Evolutionary conservation across 2,888 invertebrate species (phyloP).

Genomic region (Disparrhopalites patrizii): DNA sequence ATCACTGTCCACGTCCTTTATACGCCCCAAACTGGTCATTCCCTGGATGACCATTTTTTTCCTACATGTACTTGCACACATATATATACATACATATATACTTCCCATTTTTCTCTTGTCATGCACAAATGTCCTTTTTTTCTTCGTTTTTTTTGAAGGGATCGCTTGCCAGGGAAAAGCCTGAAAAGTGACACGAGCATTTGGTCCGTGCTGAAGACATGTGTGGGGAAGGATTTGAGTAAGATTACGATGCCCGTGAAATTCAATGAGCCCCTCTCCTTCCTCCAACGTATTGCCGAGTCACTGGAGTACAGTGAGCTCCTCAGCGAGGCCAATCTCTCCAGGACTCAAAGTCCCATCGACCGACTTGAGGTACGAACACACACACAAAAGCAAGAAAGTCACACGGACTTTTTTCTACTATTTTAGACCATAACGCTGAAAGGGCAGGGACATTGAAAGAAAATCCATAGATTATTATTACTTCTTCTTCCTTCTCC

Average conservation of each 20-base stretch:
- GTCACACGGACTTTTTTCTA: too few species aligned
- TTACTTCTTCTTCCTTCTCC: not conserved
- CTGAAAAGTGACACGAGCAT: constrained; percentile 72
- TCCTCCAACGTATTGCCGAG: constrained; percentile 89
- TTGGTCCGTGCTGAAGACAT: constrained; percentile 87
- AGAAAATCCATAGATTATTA: too few species aligned
- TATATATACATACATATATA: too few species aligned
- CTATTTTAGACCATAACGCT: too few species aligned
- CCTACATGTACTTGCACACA: too few species aligned
- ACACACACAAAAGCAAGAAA: too few species aligned
- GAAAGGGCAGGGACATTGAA: too few species aligned
- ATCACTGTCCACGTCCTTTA: too few species aligned
- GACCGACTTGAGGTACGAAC: constrained; percentile 59
- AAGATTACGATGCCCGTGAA: constrained; percentile 96
- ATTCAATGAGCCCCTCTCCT: constrained; percentile 93
- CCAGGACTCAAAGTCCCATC: constrained; percentile 67
- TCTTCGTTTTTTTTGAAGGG: constrained; percentile 24
- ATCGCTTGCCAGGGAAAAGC: constrained; percentile 48
- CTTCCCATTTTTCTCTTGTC: too few species aligned
- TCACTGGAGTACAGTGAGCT: constrained; percentile 85
- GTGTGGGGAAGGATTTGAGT: constrained; percentile 87
- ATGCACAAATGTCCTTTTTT: too few species aligned
- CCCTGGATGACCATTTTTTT: too few species aligned
- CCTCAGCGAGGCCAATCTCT: constrained; percentile 63
- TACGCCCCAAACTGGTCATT: too few species aligned